Conservation (phyloP, 2,797 vertebrate genomes). For the Sebastes minor region DNA sequence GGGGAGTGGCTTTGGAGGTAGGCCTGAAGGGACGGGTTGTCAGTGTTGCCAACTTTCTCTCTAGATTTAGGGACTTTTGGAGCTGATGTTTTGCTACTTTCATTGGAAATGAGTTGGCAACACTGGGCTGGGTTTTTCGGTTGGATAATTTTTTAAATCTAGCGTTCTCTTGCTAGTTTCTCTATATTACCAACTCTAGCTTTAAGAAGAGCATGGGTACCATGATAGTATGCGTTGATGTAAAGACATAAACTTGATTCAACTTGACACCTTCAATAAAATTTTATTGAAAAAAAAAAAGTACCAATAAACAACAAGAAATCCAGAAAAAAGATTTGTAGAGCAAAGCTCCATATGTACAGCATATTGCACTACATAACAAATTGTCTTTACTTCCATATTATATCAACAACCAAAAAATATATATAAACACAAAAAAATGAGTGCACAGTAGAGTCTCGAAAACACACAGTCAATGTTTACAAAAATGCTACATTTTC, state of each 20-base stretch:
- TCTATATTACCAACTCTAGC: too few species aligned
- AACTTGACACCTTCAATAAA: slow-evolving; percentile 77
- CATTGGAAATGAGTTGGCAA: too few species aligned
- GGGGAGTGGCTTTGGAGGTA: too few species aligned
- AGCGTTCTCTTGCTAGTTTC: too few species aligned
- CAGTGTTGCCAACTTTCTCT: too few species aligned
- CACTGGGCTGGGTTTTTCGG: too few species aligned
- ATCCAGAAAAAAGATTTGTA: slow-evolving; percentile 83
- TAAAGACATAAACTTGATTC: background rate
- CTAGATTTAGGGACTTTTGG: too few species aligned
- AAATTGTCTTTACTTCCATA: slow-evolving; percentile 85
- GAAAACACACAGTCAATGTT: slow-evolving; percentile 90
- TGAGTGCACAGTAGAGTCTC: slow-evolving; percentile 88
- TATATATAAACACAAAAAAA: slow-evolving; percentile 76
- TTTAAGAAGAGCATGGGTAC: background rate
- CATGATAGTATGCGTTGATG: background rate
- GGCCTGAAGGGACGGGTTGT: too few species aligned
- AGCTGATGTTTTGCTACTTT: too few species aligned
- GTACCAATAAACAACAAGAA: slow-evolving; percentile 86
- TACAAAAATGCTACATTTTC: slow-evolving; percentile 90
- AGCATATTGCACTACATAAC: slow-evolving; percentile 90
- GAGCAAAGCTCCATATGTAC: slow-evolving; percentile 88
- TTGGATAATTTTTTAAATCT: too few species aligned
- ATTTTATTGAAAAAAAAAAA: slow-evolving; percentile 86
- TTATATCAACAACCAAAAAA: slow-evolving; percentile 79